Conservation (phyloP, 2,888 invertebrate species). For the Leptura quadrifasciata region DNA sequence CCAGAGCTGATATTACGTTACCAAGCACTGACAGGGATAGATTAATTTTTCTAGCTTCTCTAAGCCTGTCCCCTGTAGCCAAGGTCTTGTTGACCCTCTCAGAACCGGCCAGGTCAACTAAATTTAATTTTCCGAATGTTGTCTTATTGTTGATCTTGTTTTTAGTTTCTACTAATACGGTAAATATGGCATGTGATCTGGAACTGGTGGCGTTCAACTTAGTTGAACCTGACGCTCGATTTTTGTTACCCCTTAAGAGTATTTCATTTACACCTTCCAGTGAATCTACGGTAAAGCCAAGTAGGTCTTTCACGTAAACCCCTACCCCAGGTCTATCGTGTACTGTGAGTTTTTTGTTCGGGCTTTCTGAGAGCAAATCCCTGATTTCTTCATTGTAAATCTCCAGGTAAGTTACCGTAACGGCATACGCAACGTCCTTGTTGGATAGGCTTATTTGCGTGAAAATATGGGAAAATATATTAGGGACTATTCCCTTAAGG, state of each 20-base stretch:
- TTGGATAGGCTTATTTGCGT: conserved; percentile 93
- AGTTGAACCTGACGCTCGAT: conserved; percentile 85
- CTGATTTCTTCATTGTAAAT: conserved; percentile 98
- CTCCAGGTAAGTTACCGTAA: conserved; percentile 96
- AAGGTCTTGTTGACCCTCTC: conserved; percentile 98
- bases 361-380: conserved; percentile 84
- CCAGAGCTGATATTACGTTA: conserved; percentile 96
- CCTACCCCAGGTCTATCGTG: conserved; percentile 96
- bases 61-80: conserved; percentile 90
- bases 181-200: conserved; percentile 96
- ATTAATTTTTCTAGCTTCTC: conserved; percentile 97
- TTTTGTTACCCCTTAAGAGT: conserved; percentile 95
- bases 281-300: conserved; percentile 95
- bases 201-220: conserved; percentile 97
- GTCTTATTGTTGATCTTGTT: conserved; percentile 85
- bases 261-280: conserved; percentile 96
- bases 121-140: conserved; percentile 94
- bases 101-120: conserved; percentile 96
- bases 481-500: conserved; percentile 94
- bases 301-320: conserved; percentile 96
- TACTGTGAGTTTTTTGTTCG: conserved; percentile 85
- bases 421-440: conserved; percentile 87
- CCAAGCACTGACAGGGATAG: conserved; percentile 95
- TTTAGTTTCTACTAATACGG: conserved; percentile 96
- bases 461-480: conserved; percentile 98